phyloP scores from a whole-genome alignment of 2,113 vertebrate genomes.

The Baryphthengus martii region DNA sequence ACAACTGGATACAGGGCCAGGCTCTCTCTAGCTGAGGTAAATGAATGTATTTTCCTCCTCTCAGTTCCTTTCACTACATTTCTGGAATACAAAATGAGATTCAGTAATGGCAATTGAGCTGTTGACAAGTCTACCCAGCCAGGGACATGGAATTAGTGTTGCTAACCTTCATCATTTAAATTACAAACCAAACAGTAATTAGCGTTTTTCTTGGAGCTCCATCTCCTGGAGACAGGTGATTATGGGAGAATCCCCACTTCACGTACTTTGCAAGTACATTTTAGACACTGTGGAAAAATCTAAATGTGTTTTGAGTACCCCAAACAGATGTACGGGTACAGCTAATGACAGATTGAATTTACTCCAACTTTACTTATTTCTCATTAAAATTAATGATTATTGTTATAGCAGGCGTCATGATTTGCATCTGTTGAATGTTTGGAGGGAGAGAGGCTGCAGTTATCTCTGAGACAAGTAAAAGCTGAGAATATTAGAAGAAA shows the following conservation, averaged over 20 bases:
- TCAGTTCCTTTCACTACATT: neutral
- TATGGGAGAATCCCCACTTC: neutral
- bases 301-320: neutral
- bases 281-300: neutral
- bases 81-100: slow-evolving; percentile 50
- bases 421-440: neutral
- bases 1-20: slow-evolving; percentile 26
- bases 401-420: neutral
- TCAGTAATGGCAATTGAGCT: neutral
- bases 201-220: slow-evolving; percentile 55
- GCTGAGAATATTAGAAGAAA: neutral
- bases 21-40: neutral
- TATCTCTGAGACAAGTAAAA: neutral
- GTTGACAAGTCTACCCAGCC: slow-evolving; percentile 17
- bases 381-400: neutral
- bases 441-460: neutral
- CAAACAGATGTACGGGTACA: neutral
- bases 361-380: neutral
- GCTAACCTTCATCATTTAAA: slow-evolving; percentile 34
- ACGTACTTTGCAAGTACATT: neutral
- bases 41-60: slow-evolving; percentile 2
- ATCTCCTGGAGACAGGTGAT: slow-evolving; percentile 44
- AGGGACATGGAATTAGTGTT: slow-evolving; percentile 10
- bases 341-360: neutral
- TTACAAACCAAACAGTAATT: neutral